phyloP scores from a whole-genome alignment of 2,113 vertebrate species.

The Xyrauchen texanus region DNA sequence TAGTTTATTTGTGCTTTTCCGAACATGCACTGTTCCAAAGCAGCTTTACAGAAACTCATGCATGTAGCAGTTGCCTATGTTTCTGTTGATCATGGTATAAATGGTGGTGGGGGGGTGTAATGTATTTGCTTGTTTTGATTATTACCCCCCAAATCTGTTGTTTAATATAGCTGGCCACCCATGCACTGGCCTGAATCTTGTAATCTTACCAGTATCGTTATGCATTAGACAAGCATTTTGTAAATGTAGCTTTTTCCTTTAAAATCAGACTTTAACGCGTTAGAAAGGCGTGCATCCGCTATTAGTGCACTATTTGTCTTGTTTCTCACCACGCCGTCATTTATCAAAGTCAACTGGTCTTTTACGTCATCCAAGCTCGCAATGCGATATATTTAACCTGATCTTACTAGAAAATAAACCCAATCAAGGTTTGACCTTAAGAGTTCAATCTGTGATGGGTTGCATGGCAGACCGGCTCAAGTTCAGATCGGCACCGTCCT shows the following conservation, averaged over 20 bases:
- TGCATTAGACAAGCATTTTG: background rate
- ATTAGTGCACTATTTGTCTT: background rate
- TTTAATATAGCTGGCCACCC: too few species aligned
- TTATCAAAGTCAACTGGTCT: slow-evolving; percentile 71
- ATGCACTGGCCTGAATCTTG: background rate
- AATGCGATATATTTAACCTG: background rate
- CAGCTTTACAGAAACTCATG: too few species aligned
- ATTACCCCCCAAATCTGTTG: too few species aligned
- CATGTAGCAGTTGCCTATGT: too few species aligned
- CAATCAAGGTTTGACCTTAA: background rate
- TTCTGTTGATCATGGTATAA: too few species aligned
- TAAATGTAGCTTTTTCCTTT: background rate
- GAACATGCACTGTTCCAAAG: too few species aligned
- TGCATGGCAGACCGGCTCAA: too few species aligned
- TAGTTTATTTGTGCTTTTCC: too few species aligned
- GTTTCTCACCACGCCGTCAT: slow-evolving; percentile 42
- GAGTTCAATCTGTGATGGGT: background rate
- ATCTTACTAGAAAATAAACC: background rate
- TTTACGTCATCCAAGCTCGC: slow-evolving; percentile 39
- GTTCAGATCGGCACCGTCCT: slow-evolving; percentile 55
- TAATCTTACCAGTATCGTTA: background rate
- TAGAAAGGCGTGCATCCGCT: background rate
- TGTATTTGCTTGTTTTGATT: too few species aligned
- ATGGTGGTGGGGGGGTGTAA: too few species aligned
- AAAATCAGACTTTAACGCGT: background rate